Evolutionary conservation across 2,113 vertebrate genomes (phyloP).

Genomic region (Syrrhaptes paradoxus): DNA sequence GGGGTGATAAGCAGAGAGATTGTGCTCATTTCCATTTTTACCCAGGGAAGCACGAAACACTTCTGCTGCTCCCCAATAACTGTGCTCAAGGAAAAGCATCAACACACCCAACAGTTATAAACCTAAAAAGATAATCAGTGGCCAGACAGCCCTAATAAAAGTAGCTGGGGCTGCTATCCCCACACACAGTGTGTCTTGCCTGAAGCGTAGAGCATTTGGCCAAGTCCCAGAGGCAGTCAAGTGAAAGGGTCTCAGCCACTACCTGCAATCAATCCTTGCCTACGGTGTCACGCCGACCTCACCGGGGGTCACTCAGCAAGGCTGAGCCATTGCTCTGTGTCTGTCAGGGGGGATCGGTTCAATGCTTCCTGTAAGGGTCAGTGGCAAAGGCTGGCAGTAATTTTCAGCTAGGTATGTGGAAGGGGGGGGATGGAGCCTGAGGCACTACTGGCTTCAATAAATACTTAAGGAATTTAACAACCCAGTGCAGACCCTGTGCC

Average conservation of each 20-base stretch:
- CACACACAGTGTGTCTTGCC: background rate
- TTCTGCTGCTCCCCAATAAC: background rate
- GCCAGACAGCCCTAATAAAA: background rate
- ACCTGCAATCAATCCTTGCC: constrained; percentile 71
- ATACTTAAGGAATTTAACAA: constrained; percentile 59
- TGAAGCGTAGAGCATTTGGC: background rate
- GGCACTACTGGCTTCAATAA: constrained; percentile 67
- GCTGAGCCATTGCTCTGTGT: constrained; percentile 39
- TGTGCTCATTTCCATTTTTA: background rate
- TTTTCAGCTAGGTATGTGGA: constrained; percentile 61
- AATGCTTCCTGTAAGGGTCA: constrained; percentile 62
- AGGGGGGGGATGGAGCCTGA: constrained; percentile 38
- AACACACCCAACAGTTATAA: background rate
- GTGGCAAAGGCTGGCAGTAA: constrained; percentile 65
- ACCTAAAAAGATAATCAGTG: background rate
- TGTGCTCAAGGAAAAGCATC: background rate
- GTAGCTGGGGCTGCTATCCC: background rate
- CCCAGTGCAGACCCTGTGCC: background rate
- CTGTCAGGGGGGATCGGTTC: constrained; percentile 48
- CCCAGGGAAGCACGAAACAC: rapidly evolving
- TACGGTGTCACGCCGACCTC: constrained; percentile 30
- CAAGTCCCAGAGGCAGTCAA: constrained; percentile 42
- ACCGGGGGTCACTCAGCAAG: constrained; percentile 23
- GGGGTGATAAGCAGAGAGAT: background rate
- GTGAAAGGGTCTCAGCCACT: constrained; percentile 63